A percentile compares a stretch with the other conserved stretches of the same genome.
Conservation (phyloP, 23 tunicate genomes). For the Styela clava region DNA sequence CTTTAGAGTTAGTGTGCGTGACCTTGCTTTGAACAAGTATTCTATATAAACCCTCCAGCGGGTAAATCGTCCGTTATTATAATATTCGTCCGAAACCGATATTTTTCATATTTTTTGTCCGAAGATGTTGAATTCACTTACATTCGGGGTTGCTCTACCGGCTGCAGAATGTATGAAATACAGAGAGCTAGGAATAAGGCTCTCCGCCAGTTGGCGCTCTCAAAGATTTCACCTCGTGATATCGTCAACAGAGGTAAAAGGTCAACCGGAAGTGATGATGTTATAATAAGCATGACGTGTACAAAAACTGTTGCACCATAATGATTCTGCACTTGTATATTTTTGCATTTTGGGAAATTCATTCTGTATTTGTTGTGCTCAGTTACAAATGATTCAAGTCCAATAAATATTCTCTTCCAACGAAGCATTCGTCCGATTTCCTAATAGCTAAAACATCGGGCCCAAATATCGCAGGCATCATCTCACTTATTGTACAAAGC, state of each 20-base stretch:
- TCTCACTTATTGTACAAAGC: too few species aligned
- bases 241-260: not conserved
- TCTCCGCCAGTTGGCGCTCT: slow-evolving; percentile 27
- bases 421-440: too few species aligned
- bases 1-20: too few species aligned
- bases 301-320: not conserved
- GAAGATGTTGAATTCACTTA: slow-evolving; percentile 38
- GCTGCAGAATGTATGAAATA: slow-evolving; percentile 58
- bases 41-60: too few species aligned
- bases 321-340: not conserved
- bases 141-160: slow-evolving; percentile 39
- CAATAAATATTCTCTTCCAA: too few species aligned
- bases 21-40: too few species aligned
- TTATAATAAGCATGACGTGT: not conserved
- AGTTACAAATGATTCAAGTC: too few species aligned
- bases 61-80: too few species aligned
- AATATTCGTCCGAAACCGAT: not conserved
- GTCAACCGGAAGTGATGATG: not conserved
- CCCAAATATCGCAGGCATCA: too few species aligned
- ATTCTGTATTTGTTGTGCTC: too few species aligned
- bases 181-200: slow-evolving; percentile 33
- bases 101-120: not conserved
- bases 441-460: too few species aligned
- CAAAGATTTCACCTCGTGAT: not conserved
- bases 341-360: too few species aligned